phyloP scores from a whole-genome alignment of 2,113 vertebrate species.

The Dicrurus megarhynchus region DNA sequence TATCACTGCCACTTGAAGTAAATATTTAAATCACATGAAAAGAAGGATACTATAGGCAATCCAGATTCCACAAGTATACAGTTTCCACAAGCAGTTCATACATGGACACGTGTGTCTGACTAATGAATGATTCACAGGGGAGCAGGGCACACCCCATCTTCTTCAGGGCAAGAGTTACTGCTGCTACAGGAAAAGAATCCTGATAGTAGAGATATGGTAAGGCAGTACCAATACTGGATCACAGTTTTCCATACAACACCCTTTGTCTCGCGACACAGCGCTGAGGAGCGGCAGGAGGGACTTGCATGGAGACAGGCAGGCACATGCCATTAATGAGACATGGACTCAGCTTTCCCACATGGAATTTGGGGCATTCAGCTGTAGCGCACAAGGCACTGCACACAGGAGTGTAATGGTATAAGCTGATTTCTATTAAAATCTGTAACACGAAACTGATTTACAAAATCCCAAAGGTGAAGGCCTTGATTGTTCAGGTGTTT shows the following conservation, averaged over 20 bases:
- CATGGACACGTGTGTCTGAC: background rate
- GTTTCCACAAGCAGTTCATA: background rate
- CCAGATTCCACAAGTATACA: background rate
- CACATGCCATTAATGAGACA: background rate
- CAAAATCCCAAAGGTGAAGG: background rate
- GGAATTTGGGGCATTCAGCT: background rate
- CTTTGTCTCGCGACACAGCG: background rate
- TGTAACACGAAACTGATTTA: background rate
- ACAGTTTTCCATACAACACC: background rate
- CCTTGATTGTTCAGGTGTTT: background rate
- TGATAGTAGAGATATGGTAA: background rate
- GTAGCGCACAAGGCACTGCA: background rate
- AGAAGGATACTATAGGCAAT: background rate
- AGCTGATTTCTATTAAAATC: background rate
- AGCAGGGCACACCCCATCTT: background rate
- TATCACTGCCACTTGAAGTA: background rate
- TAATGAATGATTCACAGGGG: conserved; percentile 32
- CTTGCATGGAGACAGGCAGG: background rate
- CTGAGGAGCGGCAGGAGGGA: background rate
- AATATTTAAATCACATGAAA: background rate
- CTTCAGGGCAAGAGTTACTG: background rate
- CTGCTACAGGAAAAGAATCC: background rate
- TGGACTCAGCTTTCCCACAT: background rate
- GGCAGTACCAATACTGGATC: background rate
- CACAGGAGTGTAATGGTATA: background rate